phyloP scores from a whole-genome alignment of 2,888 invertebrate genomes.

The Leptarthrus brevirostris region DNA sequence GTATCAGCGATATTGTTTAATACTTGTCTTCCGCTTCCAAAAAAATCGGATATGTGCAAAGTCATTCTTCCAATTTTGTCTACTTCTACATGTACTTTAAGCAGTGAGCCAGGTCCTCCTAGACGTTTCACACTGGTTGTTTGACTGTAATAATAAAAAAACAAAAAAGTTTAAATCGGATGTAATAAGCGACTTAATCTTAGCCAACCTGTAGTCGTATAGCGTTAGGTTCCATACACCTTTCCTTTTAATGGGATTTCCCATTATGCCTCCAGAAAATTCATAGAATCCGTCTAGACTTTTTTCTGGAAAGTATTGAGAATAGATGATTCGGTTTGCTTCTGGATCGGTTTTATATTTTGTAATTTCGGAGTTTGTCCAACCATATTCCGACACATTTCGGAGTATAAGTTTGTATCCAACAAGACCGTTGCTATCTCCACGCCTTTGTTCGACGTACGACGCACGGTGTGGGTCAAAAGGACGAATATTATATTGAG shows the following conservation, averaged over 20 bases:
- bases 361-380: constrained; percentile 80
- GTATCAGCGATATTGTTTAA: constrained; percentile 76
- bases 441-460: constrained; percentile 74
- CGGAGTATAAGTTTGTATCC: constrained; percentile 78
- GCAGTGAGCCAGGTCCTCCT: constrained; percentile 65
- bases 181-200: not conserved
- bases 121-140: constrained; percentile 67
- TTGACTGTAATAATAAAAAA: constrained; percentile 62
- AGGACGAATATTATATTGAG: constrained; percentile 77
- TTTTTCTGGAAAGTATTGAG: constrained; percentile 87
- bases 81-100: constrained; percentile 78
- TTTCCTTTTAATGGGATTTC: constrained; percentile 72
- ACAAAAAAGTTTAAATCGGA: not conserved
- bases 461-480: constrained; percentile 83
- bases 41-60: constrained; percentile 79
- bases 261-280: constrained; percentile 73
- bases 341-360: constrained; percentile 78
- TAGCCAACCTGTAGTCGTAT: constrained; percentile 71
- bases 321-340: constrained; percentile 76
- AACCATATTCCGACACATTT: constrained; percentile 81
- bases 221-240: constrained; percentile 83
- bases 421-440: constrained; percentile 72
- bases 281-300: constrained; percentile 77
- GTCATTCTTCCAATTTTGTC: constrained; percentile 82
- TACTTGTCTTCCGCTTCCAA: constrained; percentile 73